Evolutionary conservation across 2,113 vertebrate genomes (phyloP), one percentile per base, ranked within the genome.

Genomic region (Haemorhous mexicanus): DNA sequence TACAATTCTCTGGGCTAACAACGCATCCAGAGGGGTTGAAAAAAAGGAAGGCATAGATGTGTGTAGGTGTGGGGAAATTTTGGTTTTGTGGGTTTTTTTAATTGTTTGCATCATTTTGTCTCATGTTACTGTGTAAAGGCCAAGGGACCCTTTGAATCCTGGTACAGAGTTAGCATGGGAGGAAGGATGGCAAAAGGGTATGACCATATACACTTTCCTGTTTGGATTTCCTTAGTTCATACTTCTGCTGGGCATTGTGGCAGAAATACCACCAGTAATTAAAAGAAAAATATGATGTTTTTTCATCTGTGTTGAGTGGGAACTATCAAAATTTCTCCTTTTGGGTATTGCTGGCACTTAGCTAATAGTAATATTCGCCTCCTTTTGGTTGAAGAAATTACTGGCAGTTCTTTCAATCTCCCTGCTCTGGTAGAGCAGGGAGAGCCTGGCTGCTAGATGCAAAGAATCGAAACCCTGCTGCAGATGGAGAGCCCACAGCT

Each of bases 21-120:
- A 1, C n/a, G 7, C 20, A 30, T 22, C 16, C 13, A 37, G 53
- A 68, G 69, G 3, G 6, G 23, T 20, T 84, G 23, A 26, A 77
- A 44, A 80, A 84, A 62, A 2, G 5, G 11, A 80, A 64, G 41
- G 21, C 21, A 56, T 32, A 69, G 28, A 46, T 53, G 16, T 27
- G 19, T 41, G 28, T 66, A 37, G 64, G 30, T 21, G 9, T 41
- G 28, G 39, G 39, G 15, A 52, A 9, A 28, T 92, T 20, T 43
- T 35, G 16, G 0, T 7, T 80, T 64, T 50, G 15, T 39, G 28
- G 5, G 1, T 0, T 1, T 32, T 39, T 44, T 55, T 37, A 12
- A 44, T 73, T 39, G 35, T 63, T 85, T 62, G 27, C 3, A 55
- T 50, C 2, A 14, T 37, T 14, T 37, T 26, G 21, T 52, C 24